Percentiles rank a stretch among this genome's conserved stretches.
Evolutionary conservation across 2,888 invertebrate species (phyloP).

Genomic region (Nudaria mundana): DNA sequence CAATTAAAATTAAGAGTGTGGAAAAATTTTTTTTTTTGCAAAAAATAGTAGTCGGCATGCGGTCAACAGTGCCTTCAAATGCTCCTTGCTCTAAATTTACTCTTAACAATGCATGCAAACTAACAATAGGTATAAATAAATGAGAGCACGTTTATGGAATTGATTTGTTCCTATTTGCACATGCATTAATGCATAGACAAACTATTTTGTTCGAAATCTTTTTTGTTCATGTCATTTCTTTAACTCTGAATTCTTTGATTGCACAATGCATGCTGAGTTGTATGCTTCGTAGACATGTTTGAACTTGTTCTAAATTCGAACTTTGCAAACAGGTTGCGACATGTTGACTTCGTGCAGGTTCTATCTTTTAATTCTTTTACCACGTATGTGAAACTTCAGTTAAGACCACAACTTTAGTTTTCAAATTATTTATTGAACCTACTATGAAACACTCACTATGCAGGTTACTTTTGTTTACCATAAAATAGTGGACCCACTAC

Average conservation of each 20-base stretch:
- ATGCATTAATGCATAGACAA: conserved; percentile 44
- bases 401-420: too few relatives aligned
- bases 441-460: too few relatives aligned
- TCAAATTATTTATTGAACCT: too few relatives aligned
- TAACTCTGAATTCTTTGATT: conserved; percentile 30
- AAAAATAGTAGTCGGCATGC: too few relatives aligned
- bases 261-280: conserved; percentile 33
- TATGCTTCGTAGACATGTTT: conserved; percentile 38
- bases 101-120: conserved; percentile 15
- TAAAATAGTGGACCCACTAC: too few relatives aligned
- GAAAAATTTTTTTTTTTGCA: too few relatives aligned
- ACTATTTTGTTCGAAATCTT: conserved; percentile 32
- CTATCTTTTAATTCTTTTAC: conserved; percentile 23
- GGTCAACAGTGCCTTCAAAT: too few relatives aligned
- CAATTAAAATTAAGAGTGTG: too few relatives aligned
- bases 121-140: too few relatives aligned
- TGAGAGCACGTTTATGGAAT: too few relatives aligned
- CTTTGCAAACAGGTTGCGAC: conserved; percentile 60
- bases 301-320: conserved; percentile 42
- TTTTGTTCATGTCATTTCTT: conserved; percentile 25
- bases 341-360: conserved; percentile 35
- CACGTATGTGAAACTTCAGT: conserved; percentile 8
- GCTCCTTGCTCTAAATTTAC: conserved; percentile 3
- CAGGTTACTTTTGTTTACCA: too few relatives aligned
- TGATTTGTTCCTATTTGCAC: too few relatives aligned